Percentiles rank a stretch among this genome's conserved stretches.
These are phyloP conservation scores for Chalcosyrphus nemorum DNA, from an alignment of 2,888 invertebrate genomes.

Conservation along the genomic window DNA sequence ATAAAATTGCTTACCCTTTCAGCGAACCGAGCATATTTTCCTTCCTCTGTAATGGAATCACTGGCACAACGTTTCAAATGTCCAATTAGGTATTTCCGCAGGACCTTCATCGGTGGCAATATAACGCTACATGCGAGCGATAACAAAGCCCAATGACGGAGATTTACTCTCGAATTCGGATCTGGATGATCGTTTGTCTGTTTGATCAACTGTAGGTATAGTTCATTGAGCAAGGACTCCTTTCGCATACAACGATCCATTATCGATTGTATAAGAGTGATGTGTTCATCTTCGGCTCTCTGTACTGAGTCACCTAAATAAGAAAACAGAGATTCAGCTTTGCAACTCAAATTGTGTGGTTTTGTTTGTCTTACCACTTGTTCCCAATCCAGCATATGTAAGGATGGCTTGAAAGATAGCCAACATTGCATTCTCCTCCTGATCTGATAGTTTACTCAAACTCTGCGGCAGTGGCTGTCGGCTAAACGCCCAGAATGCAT, in stretches of 20 bases:
- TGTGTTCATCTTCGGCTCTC: conserved; percentile 92
- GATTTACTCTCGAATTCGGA: conserved; percentile 92
- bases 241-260: conserved; percentile 96
- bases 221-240: conserved; percentile 92
- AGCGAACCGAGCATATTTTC: conserved; percentile 95
- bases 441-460: conserved; percentile 91
- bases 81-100: conserved; percentile 93
- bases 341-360: neutral
- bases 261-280: conserved; percentile 93
- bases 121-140: conserved; percentile 91
- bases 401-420: conserved; percentile 95
- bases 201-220: conserved; percentile 95
- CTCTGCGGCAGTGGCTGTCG: conserved; percentile 91
- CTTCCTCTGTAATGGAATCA: conserved; percentile 95
- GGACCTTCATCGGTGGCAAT: conserved; percentile 92
- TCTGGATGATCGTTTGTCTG: conserved; percentile 97
- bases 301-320: conserved; percentile 85
- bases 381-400: conserved; percentile 92
- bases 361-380: conserved; percentile 83
- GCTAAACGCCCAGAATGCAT: conserved; percentile 95
- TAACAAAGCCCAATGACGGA: conserved; percentile 95
- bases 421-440: conserved; percentile 92
- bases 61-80: conserved; percentile 94
- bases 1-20: conserved; percentile 89
- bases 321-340: neutral